phyloP scores from a whole-genome alignment of 37 sponge, comb jelly and placozoan genomes.

The Geodia barretti region DNA sequence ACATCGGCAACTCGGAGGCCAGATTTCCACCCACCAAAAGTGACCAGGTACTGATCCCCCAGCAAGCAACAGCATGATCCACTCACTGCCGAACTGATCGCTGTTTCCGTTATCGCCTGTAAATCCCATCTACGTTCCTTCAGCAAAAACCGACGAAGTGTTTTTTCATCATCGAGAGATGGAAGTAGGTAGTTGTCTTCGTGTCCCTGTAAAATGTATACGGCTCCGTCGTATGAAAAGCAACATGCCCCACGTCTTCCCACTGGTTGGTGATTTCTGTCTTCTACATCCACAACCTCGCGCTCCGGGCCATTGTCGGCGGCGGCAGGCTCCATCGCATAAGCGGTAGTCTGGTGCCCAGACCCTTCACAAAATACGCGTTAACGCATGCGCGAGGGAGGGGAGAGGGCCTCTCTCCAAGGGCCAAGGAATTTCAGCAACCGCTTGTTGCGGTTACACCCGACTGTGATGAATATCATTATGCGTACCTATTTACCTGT shows the following conservation, averaged over 20 bases:
- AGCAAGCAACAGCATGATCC: neutral
- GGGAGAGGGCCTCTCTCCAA: too few species aligned
- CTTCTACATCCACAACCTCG: too few species aligned
- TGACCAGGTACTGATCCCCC: conserved; percentile 7
- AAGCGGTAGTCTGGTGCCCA: too few species aligned
- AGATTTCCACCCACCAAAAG: conserved; percentile 46
- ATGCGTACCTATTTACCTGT: too few species aligned
- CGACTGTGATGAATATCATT: too few species aligned
- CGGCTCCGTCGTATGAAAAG: neutral
- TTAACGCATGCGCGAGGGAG: too few species aligned
- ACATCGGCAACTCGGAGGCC: conserved; percentile 23
- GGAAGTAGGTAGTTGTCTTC: neutral
- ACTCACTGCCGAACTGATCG: neutral
- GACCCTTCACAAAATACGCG: too few species aligned
- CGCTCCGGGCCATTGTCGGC: too few species aligned
- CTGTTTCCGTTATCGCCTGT: neutral
- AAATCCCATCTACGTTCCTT: neutral
- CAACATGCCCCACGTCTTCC: conserved; percentile 15
- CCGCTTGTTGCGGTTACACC: too few species aligned
- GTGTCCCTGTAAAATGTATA: conserved; percentile 11
- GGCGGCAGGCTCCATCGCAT: too few species aligned
- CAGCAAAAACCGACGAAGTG: neutral
- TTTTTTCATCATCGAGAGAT: neutral
- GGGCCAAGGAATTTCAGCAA: too few species aligned
- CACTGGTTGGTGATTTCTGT: too few species aligned